A percentile compares a stretch with the other conserved stretches of the same genome.
Conservation (phyloP, 2,888 invertebrate species). For the Slavum lentiscoides region DNA sequence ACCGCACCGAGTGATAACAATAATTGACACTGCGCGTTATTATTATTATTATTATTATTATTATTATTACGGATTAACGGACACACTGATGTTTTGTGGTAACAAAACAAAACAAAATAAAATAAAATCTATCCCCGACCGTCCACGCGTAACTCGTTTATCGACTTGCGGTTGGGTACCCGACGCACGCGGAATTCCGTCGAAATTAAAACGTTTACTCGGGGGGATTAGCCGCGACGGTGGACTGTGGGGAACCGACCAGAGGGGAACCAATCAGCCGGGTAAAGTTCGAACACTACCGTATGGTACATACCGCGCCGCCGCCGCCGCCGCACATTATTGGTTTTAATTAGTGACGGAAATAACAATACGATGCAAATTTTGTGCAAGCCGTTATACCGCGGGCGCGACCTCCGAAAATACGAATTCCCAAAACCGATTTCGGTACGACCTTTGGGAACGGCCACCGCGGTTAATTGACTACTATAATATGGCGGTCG, state of each 20-base stretch:
- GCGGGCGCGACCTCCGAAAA: neutral
- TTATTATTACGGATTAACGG: too few relatives aligned
- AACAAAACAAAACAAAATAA: too few relatives aligned
- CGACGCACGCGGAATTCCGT: neutral
- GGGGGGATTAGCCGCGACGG: neutral
- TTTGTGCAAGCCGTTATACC: conserved; percentile 24
- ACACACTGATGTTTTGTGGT: too few relatives aligned
- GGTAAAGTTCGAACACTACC: conserved; percentile 31
- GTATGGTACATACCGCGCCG: too few relatives aligned
- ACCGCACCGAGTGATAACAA: too few relatives aligned
- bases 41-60: too few relatives aligned
- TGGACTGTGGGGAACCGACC: neutral
- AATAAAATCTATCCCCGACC: too few relatives aligned
- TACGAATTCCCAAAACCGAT: conserved; percentile 13
- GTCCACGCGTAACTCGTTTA: neutral
- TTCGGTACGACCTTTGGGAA: conserved; percentile 30
- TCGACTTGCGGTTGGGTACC: neutral
- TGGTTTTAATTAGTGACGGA: conserved; percentile 35
- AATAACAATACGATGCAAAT: conserved; percentile 45
- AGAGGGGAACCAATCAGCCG: conserved; percentile 41
- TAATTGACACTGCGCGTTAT: too few relatives aligned
- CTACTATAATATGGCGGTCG: neutral
- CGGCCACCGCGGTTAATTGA: conserved; percentile 19
- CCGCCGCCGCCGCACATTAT: too few relatives aligned
- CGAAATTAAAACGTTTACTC: conserved; percentile 39